phyloP scores from a whole-genome alignment of 2,113 vertebrate genomes.

The Heterochromis multidens region DNA sequence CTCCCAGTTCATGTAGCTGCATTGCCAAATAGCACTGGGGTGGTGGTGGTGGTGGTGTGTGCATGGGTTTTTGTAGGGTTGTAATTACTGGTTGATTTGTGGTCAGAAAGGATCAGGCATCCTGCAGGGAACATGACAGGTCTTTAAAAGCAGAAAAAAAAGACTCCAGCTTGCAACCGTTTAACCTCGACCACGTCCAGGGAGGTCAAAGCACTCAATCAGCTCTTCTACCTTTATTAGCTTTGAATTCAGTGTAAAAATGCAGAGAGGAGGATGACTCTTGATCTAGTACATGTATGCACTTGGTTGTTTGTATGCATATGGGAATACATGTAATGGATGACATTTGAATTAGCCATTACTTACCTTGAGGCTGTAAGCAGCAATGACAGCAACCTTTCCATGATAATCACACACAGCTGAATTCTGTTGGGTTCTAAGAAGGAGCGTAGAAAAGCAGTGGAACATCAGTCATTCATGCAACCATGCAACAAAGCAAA shows the following conservation, averaged over 20 bases:
- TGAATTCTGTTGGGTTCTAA: background rate
- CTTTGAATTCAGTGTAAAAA: constrained; percentile 32
- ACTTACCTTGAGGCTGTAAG: background rate
- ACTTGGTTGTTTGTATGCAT: background rate
- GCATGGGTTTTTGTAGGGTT: constrained; percentile 12
- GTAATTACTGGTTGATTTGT: constrained; percentile 70
- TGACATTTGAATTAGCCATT: background rate
- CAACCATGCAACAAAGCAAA: background rate
- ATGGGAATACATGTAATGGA: background rate
- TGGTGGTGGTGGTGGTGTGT: background rate
- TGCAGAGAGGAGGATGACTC: background rate
- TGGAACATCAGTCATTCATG: background rate
- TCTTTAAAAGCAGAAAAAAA: constrained; percentile 59
- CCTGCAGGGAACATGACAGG: constrained; percentile 55
- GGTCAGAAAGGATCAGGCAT: constrained; percentile 53
- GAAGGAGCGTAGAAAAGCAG: background rate
- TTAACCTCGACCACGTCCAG: constrained; percentile 53
- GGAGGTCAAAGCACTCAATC: constrained; percentile 59
- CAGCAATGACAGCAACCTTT: background rate
- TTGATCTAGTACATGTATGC: background rate
- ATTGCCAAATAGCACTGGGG: background rate
- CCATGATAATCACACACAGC: background rate
- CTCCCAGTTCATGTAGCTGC: background rate
- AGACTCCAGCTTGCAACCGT: constrained; percentile 24
- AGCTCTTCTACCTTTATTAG: constrained; percentile 45